phyloP scores from a whole-genome alignment of 2,797 vertebrate species.

The Enteromius radiatus region DNA sequence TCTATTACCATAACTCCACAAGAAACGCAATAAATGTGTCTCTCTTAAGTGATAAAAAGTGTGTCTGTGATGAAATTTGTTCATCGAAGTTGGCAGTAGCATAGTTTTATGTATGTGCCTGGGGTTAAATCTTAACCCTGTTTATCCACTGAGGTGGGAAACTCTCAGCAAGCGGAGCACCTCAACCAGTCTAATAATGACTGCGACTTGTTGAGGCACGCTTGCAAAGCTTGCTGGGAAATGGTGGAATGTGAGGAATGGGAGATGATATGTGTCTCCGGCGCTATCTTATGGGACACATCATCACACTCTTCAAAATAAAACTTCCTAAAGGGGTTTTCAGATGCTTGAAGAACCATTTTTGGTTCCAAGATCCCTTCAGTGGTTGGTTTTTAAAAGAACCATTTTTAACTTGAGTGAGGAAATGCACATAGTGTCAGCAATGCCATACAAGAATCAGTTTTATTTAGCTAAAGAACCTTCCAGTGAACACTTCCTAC shows the following conservation, averaged over 20 bases:
- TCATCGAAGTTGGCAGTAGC: neutral
- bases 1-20: neutral
- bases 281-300: neutral
- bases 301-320: neutral
- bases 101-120: conserved; percentile 38
- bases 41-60: neutral
- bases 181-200: conserved; percentile 78
- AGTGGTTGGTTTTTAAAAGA: neutral
- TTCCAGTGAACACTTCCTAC: neutral
- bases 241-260: conserved; percentile 92
- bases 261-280: conserved; percentile 66
- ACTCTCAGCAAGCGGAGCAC: conserved; percentile 21
- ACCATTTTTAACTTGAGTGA: neutral
- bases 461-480: neutral
- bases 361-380: neutral
- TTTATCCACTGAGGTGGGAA: conserved; percentile 48
- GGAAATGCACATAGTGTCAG: neutral
- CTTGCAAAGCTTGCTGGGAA: conserved; percentile 87
- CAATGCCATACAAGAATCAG: neutral
- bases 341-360: neutral
- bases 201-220: conserved; percentile 90
- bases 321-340: neutral
- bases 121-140: conserved; percentile 74
- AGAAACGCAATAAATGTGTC: neutral
- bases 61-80: neutral